Evolutionary conservation across 2,797 vertebrate species (phyloP).

Genomic region (Chlorospingus semifuscus): DNA sequence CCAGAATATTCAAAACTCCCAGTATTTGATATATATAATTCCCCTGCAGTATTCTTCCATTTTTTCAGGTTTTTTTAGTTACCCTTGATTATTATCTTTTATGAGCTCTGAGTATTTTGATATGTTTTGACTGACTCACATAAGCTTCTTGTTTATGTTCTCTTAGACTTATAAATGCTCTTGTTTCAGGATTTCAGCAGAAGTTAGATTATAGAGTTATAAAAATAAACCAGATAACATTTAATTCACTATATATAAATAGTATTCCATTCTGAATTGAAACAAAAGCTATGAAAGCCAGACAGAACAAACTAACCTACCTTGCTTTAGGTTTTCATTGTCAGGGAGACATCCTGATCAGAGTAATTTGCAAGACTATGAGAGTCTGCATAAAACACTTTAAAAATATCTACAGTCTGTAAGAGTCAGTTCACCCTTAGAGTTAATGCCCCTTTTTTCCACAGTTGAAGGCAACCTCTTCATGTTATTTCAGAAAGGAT

Average conservation of each 20-base stretch:
- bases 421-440: neutral
- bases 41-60: neutral
- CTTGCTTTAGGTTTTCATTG: neutral
- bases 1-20: neutral
- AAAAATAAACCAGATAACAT: neutral
- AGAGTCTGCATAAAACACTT: neutral
- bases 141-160: neutral
- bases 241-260: neutral
- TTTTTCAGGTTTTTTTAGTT: neutral
- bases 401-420: neutral
- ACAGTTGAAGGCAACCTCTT: neutral
- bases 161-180: neutral
- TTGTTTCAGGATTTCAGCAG: neutral
- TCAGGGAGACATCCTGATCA: neutral
- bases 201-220: neutral
- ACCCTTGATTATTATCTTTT: neutral
- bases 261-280: neutral
- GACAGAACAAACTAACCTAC: neutral
- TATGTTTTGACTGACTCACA: neutral
- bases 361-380: neutral
- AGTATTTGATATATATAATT: neutral
- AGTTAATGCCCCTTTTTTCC: neutral
- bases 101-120: neutral
- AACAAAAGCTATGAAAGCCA: neutral
- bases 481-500: neutral